Percentiles rank a stretch among this genome's conserved stretches.
Conservation (phyloP, 2,888 invertebrate species). For the Bursaphelenchus okinawaensis region DNA sequence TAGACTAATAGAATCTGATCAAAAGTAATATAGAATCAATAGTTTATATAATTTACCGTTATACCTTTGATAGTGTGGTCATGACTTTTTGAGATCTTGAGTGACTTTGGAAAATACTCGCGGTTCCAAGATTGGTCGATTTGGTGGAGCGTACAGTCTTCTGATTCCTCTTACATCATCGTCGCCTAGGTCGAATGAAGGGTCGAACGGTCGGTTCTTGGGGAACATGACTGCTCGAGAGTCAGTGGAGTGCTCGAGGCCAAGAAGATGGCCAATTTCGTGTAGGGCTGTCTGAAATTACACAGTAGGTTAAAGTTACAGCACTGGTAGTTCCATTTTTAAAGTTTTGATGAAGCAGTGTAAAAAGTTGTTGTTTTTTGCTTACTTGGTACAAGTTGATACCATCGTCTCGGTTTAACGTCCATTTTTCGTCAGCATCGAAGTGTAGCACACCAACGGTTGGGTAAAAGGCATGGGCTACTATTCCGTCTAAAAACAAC, state of each 20-base stretch:
- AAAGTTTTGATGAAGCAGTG: neutral
- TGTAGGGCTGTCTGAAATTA: conserved; percentile 51
- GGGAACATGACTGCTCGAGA: conserved; percentile 55
- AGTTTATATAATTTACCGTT: too few relatives aligned
- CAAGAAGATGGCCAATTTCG: conserved; percentile 73
- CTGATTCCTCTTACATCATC: conserved; percentile 79
- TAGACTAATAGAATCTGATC: too few relatives aligned
- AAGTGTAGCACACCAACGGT: conserved; percentile 54
- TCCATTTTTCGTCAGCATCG: conserved; percentile 56
- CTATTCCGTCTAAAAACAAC: conserved; percentile 42
- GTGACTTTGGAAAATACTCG: neutral
- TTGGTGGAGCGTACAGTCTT: conserved; percentile 33
- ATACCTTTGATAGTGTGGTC: too few relatives aligned
- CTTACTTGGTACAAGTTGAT: conserved; percentile 50
- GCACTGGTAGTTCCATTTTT: neutral
- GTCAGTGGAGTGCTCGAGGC: conserved; percentile 90
- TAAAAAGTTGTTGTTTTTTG: neutral
- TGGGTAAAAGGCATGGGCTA: conserved; percentile 55
- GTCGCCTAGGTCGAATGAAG: conserved; percentile 64
- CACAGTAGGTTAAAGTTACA: neutral
- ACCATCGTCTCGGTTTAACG: conserved; percentile 40
- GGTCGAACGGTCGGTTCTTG: conserved; percentile 26
- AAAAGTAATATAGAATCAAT: too few relatives aligned
- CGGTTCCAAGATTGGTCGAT: neutral
- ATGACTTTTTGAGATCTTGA: neutral